Percentiles rank a stretch among this genome's conserved stretches.
Conservation (phyloP, 2,113 vertebrate species). For the Malurus cyaneus region DNA sequence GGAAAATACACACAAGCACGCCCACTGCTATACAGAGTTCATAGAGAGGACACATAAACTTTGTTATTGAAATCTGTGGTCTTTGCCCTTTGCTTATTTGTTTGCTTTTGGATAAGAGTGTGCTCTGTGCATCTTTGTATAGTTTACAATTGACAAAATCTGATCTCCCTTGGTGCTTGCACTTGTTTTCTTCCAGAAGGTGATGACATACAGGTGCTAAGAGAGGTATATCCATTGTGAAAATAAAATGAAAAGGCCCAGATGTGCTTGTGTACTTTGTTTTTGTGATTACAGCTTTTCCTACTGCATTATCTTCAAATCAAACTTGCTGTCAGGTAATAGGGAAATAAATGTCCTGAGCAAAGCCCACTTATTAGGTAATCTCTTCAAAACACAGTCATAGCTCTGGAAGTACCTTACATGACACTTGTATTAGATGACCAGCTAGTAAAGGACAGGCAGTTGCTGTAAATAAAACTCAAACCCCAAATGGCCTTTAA, state of each 20-base stretch:
- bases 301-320: not conserved
- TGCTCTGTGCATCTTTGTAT: not conserved
- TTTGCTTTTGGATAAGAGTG: not conserved
- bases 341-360: not conserved
- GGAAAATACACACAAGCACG: not conserved
- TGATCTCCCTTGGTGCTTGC: fast-evolving
- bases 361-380: not conserved
- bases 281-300: not conserved
- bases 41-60: not conserved
- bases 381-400: not conserved
- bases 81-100: constrained; percentile 36
- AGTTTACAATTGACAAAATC: not conserved
- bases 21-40: not conserved
- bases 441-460: not conserved
- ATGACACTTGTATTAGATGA: not conserved
- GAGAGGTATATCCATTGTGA: not conserved
- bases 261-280: not conserved
- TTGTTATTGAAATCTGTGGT: not conserved
- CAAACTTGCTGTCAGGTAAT: not conserved
- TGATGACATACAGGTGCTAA: not conserved
- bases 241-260: not conserved
- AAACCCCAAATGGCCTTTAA: not conserved
- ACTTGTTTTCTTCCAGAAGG: not conserved
- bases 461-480: not conserved
- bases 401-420: not conserved